Percentiles rank a stretch among this genome's conserved stretches.
Conservation (phyloP, 2,797 vertebrate genomes). For the Megalops cyprinoides region DNA sequence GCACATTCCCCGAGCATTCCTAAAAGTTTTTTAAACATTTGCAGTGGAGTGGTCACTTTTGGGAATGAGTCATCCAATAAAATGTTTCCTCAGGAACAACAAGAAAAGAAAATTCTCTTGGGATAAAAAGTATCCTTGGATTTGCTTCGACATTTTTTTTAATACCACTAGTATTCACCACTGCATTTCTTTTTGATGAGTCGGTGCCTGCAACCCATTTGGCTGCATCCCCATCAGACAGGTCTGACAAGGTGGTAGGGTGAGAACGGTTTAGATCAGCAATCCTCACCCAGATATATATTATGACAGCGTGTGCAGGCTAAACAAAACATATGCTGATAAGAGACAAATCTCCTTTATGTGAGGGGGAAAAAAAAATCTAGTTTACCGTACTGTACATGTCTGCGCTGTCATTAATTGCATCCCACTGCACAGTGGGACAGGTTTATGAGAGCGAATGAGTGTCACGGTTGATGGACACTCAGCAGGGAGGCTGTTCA, state of each 20-base stretch:
- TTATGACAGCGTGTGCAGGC: neutral
- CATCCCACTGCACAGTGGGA: constrained; percentile 8
- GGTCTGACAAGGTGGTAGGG: neutral
- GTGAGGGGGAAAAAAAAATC: neutral
- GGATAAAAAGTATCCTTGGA: neutral
- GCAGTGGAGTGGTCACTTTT: neutral
- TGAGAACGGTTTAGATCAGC: constrained; percentile 4
- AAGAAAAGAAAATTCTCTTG: neutral
- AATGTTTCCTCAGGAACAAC: neutral
- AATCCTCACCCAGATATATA: neutral
- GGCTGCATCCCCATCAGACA: neutral
- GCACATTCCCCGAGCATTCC: neutral
- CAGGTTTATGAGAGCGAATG: constrained; percentile 27
- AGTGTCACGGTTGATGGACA: constrained; percentile 32
- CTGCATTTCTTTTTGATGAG: neutral
- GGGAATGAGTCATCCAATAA: no score
- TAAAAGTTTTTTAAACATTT: neutral
- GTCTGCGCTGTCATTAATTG: constrained; percentile 26
- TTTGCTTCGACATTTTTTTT: neutral
- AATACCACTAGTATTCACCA: neutral
- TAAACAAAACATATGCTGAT: neutral
- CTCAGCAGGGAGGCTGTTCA: constrained; percentile 22
- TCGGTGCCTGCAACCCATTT: neutral
- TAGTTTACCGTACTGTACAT: neutral
- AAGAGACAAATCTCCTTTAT: neutral